Evolutionary conservation across 1,140 invertebrate species (phyloP).

Genomic region (Eumeta japonica): DNA sequence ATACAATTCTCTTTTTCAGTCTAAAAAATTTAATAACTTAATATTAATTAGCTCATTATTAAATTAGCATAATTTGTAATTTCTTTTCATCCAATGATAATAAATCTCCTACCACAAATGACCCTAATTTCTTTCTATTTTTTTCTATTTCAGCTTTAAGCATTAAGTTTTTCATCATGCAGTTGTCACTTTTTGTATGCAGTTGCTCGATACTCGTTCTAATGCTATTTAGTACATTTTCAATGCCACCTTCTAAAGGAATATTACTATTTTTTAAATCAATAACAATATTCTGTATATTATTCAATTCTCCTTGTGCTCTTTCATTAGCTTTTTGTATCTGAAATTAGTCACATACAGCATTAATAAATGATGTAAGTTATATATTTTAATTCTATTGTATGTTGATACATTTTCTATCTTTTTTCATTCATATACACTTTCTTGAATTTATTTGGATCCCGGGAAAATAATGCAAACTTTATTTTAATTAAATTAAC

Average conservation of each 20-base stretch:
- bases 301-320: constrained; percentile 32
- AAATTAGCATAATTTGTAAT: constrained; percentile 6
- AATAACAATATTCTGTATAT: constrained; percentile 40
- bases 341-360: constrained; percentile 17
- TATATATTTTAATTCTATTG: no score
- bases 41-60: background rate
- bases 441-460: no score
- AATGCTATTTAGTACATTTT: constrained; percentile 23
- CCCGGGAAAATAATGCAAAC: no score
- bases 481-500: no score
- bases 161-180: constrained; percentile 37
- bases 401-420: no score
- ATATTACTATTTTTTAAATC: background rate
- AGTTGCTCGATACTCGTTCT: constrained; percentile 30
- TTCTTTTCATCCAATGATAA: background rate
- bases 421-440: no score
- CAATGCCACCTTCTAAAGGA: background rate
- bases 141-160: constrained; percentile 43
- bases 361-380: constrained; percentile 3
- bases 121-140: constrained; percentile 20
- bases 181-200: constrained; percentile 37
- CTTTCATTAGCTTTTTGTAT: constrained; percentile 32
- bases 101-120: constrained; percentile 23
- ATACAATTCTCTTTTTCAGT: constrained; percentile 56
- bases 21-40: constrained; percentile 25